Conservation (phyloP, 2,113 vertebrate species). For the Callorhinus ursinus region DNA sequence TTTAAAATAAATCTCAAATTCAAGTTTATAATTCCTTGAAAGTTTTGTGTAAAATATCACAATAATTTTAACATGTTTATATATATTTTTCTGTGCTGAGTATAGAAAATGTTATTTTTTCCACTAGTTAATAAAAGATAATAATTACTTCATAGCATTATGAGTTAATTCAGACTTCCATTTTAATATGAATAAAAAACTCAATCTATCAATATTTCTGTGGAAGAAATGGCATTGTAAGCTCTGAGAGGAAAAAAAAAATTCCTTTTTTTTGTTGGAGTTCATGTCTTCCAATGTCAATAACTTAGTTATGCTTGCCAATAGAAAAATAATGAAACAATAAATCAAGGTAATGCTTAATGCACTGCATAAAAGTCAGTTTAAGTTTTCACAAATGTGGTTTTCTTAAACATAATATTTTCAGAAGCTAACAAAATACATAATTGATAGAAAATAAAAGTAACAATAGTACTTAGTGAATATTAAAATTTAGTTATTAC, state of each 20-base stretch:
- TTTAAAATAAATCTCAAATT: neutral
- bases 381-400: neutral
- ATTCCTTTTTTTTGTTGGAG: neutral
- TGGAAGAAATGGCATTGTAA: neutral
- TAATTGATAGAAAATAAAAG: neutral
- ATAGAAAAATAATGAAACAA: conserved; percentile 39
- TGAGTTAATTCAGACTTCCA: neutral
- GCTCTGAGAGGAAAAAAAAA: neutral
- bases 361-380: neutral
- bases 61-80: neutral
- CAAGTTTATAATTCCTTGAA: neutral
- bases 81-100: neutral
- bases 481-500: neutral
- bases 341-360: conserved; percentile 44
- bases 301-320: neutral
- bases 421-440: neutral
- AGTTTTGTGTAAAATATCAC: neutral
- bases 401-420: neutral
- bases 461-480: neutral
- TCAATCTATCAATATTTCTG: neutral
- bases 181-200: conserved; percentile 8
- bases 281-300: neutral
- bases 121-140: neutral
- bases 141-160: neutral
- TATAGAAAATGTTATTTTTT: neutral